A percentile compares a stretch with the other conserved stretches of the same genome.
phyloP scores from a whole-genome alignment of 2,888 invertebrate genomes.

The Eueremaeus valkanovi region DNA sequence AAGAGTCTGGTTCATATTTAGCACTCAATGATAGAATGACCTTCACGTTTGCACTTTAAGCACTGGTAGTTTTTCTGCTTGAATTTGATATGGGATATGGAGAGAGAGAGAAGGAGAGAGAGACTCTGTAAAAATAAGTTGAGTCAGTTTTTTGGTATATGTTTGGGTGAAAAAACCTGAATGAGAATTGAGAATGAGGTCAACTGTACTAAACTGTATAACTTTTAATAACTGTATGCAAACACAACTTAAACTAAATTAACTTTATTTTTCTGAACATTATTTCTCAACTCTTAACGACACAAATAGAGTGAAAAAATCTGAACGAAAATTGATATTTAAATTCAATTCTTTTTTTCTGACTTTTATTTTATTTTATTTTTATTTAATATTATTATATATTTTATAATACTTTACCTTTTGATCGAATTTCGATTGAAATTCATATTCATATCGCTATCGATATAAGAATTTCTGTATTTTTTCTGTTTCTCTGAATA shows the following conservation, averaged over 20 bases:
- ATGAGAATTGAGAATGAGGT: not conserved
- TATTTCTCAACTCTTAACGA: not conserved
- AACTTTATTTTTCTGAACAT: not conserved
- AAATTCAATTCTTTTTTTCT: too few relatives aligned
- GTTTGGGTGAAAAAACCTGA: conserved; percentile 5
- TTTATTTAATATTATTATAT: not conserved
- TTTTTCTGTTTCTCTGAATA: not conserved
- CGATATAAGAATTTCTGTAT: not conserved
- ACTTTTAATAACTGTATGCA: not conserved
- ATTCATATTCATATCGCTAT: too few relatives aligned
- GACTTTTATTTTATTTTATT: not conserved
- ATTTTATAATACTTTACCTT: not conserved
- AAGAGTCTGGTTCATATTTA: not conserved
- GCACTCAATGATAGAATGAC: conserved; percentile 1
- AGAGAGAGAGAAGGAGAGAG: too few relatives aligned
- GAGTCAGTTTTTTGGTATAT: not conserved
- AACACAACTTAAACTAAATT: not conserved
- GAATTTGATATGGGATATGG: not conserved
- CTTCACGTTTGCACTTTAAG: conserved; percentile 3
- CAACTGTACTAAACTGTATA: not conserved
- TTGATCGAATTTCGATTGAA: not conserved
- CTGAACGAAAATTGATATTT: not conserved
- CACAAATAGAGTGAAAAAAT: not conserved
- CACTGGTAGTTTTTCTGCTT: conserved; percentile 7
- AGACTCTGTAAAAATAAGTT: too few relatives aligned